phyloP scores from a whole-genome alignment of 2,113 vertebrate species.

The human region GRCh38 chr3:196582001-196582500 shows the following conservation, averaged over 20 bases:
- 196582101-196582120: not conserved
- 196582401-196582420: not conserved
- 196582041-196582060: not conserved
- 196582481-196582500: not conserved
- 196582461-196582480: slow-evolving; percentile 6
- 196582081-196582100: not conserved
- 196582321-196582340: not conserved
- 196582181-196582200: not conserved
- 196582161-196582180: not conserved
- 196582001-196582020: not conserved
- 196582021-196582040: not conserved
- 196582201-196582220: not conserved
- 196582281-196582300: not conserved
- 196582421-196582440: not conserved
- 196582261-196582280: not conserved
- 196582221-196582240: slow-evolving; percentile 15
- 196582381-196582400: not conserved
- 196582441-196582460: not conserved
- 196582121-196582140: not conserved
- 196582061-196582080: not conserved
- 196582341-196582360: not conserved
- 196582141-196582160: not conserved
- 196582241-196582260: not conserved
- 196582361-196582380: not conserved
- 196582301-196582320: not conserved